Evolutionary conservation across 2,888 invertebrate species (phyloP).

Genomic region (Eulithis prunata): DNA sequence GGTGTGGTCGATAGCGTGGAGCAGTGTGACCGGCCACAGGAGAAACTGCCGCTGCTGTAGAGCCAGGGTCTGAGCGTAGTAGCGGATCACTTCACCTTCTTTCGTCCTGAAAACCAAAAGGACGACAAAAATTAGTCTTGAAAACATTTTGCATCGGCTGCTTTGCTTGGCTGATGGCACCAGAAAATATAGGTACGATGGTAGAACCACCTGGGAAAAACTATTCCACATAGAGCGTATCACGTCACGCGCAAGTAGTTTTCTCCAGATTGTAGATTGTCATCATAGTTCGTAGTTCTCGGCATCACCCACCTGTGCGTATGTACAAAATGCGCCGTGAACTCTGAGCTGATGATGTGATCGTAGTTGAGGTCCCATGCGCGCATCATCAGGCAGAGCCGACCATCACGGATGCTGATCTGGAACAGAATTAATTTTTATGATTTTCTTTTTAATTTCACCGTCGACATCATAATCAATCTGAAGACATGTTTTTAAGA

Average conservation of each 20-base stretch:
- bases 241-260: too few relatives aligned
- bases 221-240: too few relatives aligned
- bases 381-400: conserved; percentile 90
- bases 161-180: too few relatives aligned
- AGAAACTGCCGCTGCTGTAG: conserved; percentile 79
- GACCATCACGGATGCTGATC: conserved; percentile 92
- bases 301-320: conserved; percentile 60
- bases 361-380: conserved; percentile 92
- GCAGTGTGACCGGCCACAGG: conserved; percentile 94
- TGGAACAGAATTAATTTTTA: conserved; percentile 50
- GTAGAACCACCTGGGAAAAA: too few relatives aligned
- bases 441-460: too few relatives aligned
- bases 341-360: conserved; percentile 92
- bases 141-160: too few relatives aligned
- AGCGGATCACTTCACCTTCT: conserved; percentile 73
- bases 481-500: too few relatives aligned
- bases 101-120: conserved; percentile 59
- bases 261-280: too few relatives aligned
- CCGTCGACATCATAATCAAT: too few relatives aligned
- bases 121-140: not conserved
- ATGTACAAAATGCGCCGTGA: conserved; percentile 85
- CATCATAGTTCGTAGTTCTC: not conserved
- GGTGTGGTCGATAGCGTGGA: conserved; percentile 90
- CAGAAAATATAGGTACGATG: too few relatives aligned
- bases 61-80: conserved; percentile 62